Evolutionary conservation across 2,888 invertebrate species (phyloP), one percentile per base, ranked within the genome.

Genomic region (Neoitamus cyanurus): DNA sequence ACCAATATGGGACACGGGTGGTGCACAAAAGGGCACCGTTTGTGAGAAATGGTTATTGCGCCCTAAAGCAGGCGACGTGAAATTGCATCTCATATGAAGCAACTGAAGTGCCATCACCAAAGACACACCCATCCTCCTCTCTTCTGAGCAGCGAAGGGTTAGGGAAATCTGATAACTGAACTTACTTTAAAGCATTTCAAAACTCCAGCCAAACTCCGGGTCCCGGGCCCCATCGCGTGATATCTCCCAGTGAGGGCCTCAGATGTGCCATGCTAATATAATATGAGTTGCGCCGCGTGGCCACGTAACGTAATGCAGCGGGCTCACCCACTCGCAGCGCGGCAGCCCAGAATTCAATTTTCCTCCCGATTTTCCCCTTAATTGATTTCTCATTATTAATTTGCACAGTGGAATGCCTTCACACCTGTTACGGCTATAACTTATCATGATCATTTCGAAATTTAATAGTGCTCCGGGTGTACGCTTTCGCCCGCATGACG

Each of bases 381-480:
- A 85, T 85, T 85, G 85, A 83, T 85, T 85, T 83, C 84, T 84
- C 85, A 85, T 85, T 85, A 85, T 85, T 85, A 85, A 85, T 85
- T 85, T 85, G 85, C 85, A 84, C 85, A 73, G 83, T 70, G 80
- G 80, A 75, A 48, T 83, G 80, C 85, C 68, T 83, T 85, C 85
- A 83, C 85, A 85, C 85, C 85, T 85, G 85, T 85, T 85, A 84
- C 80, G 75, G 78, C 77, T 37, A 85, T 85, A 85, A 85, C 80
- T 85, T 85, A 85, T 85, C 85, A 70, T 80, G 85, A 85, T 85
- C 83, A 85, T 85, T 85, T 85, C 37, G 73, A 78, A 78, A 78
- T 78, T 78, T 78, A 48, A 78, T 78, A 78, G 58, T 58, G 58
- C 58, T 48, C 58, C 31, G 78, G 31, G 31, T 73, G 73, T 34